A percentile compares a stretch with the other conserved stretches of the same genome.
Evolutionary conservation across 2,888 invertebrate genomes (phyloP).

Genomic region (Agriopis marginaria): DNA sequence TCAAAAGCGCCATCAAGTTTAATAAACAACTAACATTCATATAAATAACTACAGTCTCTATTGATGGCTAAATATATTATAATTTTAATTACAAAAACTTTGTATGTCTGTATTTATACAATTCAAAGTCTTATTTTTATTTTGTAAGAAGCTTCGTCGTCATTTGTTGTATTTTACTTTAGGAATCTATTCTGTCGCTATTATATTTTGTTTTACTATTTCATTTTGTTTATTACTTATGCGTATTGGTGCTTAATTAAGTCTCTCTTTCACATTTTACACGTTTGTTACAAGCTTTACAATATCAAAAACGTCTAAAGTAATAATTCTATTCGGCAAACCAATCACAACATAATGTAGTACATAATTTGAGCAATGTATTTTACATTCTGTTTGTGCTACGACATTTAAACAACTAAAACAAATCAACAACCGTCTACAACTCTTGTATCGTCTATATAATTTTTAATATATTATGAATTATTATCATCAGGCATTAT

Average conservation of each 20-base stretch:
- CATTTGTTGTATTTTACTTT: conserved; percentile 59
- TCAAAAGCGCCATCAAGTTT: conserved; percentile 69
- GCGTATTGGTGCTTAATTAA: conserved; percentile 55
- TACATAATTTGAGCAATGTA: conserved; percentile 67
- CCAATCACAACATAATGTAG: conserved; percentile 57
- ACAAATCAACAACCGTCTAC: conserved; percentile 43
- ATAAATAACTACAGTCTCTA: conserved; percentile 80
- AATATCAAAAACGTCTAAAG: conserved; percentile 56
- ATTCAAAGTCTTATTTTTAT: conserved; percentile 48
- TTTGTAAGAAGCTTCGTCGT: conserved; percentile 55
- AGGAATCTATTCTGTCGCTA: conserved; percentile 54
- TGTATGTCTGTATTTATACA: conserved; percentile 45
- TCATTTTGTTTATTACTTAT: conserved; percentile 40
- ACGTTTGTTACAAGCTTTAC: conserved; percentile 56
- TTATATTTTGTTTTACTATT: conserved; percentile 35
- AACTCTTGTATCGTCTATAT: conserved; percentile 46
- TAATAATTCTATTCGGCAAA: conserved; percentile 59
- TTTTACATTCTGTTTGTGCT: conserved; percentile 61
- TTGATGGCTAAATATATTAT: conserved; percentile 66
- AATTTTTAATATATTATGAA: conserved; percentile 39
- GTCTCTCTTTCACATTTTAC: conserved; percentile 54
- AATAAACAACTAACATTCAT: conserved; percentile 80
- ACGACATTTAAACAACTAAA: conserved; percentile 59
- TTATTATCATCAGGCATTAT: conserved; percentile 44
- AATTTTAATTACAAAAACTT: conserved; percentile 57